Evolutionary conservation across 2,888 invertebrate genomes (phyloP).

Genomic region (Melanotus villosus): DNA sequence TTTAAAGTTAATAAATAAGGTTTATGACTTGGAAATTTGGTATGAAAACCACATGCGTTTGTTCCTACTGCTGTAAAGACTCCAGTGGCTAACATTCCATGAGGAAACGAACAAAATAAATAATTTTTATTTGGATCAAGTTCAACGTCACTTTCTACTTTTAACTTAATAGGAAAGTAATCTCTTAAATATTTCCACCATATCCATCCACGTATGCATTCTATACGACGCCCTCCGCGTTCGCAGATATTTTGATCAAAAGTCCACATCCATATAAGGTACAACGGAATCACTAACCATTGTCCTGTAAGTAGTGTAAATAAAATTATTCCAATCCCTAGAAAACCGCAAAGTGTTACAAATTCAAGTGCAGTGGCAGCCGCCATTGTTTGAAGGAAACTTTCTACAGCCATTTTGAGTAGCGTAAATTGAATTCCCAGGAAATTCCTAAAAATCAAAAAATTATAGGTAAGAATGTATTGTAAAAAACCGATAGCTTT

Average conservation of each 20-base stretch:
- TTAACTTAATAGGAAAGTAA: constrained; percentile 90
- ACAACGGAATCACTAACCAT: constrained; percentile 73
- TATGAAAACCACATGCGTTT: constrained; percentile 71
- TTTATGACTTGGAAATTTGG: constrained; percentile 70
- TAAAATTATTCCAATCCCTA: not conserved
- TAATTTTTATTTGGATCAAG: constrained; percentile 87
- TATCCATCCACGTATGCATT: constrained; percentile 72
- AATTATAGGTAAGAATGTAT: constrained; percentile 87
- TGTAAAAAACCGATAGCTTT: too few species aligned
- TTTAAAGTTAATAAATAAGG: constrained; percentile 72
- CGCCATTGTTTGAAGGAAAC: constrained; percentile 88
- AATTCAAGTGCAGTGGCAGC: constrained; percentile 80
- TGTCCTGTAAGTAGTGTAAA: constrained; percentile 66
- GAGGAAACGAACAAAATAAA: constrained; percentile 90
- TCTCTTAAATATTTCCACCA: constrained; percentile 83
- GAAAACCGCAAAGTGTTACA: not conserved
- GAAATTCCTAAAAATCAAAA: constrained; percentile 59
- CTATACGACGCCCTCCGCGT: constrained; percentile 69
- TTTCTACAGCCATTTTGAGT: constrained; percentile 78
- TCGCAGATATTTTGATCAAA: constrained; percentile 75
- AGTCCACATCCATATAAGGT: constrained; percentile 75
- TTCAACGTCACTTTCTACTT: constrained; percentile 86
- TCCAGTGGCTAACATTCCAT: constrained; percentile 86
- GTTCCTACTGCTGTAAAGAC: constrained; percentile 85
- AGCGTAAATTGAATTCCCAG: constrained; percentile 92